Evolutionary conservation across 2,113 vertebrate genomes (phyloP).

Genomic region (Australoheros scitulus): DNA sequence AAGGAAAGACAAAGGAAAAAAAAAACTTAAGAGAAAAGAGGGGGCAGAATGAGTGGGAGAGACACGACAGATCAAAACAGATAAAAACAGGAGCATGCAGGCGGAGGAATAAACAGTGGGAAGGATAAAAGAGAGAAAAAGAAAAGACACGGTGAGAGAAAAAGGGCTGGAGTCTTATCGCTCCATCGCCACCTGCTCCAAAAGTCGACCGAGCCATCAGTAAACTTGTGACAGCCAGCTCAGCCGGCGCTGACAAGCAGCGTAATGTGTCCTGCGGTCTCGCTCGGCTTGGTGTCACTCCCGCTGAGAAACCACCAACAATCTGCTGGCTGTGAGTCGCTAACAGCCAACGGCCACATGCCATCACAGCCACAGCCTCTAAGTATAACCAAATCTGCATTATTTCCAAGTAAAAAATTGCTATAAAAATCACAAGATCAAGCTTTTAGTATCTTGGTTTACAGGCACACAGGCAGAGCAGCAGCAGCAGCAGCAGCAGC

Average conservation of each 20-base stretch:
- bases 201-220: background rate
- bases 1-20: background rate
- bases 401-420: background rate
- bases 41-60: background rate
- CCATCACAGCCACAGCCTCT: slow-evolving; percentile 15
- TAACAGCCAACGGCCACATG: slow-evolving; percentile 30
- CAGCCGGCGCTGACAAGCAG: slow-evolving; percentile 10
- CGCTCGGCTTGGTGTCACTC: slow-evolving; percentile 17
- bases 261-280: slow-evolving; percentile 27
- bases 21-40: background rate
- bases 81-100: background rate
- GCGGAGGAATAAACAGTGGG: background rate
- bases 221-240: slow-evolving; percentile 30
- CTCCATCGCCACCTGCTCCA: slow-evolving; percentile 38
- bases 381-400: background rate
- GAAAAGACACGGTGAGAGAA: background rate
- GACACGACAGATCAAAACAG: background rate
- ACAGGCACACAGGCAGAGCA: background rate
- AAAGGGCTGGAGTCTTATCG: background rate
- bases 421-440: background rate
- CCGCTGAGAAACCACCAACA: slow-evolving; percentile 46
- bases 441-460: background rate
- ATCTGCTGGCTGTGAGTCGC: slow-evolving; percentile 33
- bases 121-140: background rate
- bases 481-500: slow-evolving; percentile 8